Conservation (phyloP, 2,113 vertebrate genomes). For the Barnardius zonarius region DNA sequence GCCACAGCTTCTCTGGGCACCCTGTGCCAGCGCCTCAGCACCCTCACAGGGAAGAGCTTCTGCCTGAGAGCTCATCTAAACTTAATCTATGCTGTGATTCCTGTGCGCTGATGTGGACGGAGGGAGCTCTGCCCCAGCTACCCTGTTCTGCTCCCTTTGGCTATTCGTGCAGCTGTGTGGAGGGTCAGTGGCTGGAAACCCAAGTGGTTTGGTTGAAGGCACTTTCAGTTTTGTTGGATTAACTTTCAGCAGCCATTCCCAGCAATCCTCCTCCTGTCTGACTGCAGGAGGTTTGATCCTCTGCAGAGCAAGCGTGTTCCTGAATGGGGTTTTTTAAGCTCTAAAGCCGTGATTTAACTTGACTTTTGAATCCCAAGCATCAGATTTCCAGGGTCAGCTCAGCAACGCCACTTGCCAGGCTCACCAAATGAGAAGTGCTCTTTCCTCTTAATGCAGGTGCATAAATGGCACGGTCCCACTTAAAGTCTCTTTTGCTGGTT, state of each 20-base stretch:
- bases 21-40: not conserved
- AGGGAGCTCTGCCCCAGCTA: not conserved
- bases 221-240: not conserved
- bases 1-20: not conserved
- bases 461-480: not conserved
- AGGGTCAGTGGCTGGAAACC: not conserved
- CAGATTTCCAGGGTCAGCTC: not conserved
- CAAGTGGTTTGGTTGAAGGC: not conserved
- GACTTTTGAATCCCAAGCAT: not conserved
- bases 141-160: not conserved
- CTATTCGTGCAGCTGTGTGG: accelerated
- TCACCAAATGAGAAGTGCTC: not conserved
- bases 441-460: not conserved
- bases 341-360: not conserved
- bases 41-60: not conserved
- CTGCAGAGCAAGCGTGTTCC: not conserved
- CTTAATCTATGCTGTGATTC: not conserved
- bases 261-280: not conserved
- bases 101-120: too few relatives aligned
- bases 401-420: not conserved
- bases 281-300: not conserved
- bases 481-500: not conserved
- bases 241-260: not conserved
- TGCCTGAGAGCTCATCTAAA: not conserved
- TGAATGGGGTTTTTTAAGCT: not conserved